Percentiles rank a stretch among this genome's conserved stretches.
Conservation (phyloP, 2,888 invertebrate genomes). For the Merodon equestris region DNA sequence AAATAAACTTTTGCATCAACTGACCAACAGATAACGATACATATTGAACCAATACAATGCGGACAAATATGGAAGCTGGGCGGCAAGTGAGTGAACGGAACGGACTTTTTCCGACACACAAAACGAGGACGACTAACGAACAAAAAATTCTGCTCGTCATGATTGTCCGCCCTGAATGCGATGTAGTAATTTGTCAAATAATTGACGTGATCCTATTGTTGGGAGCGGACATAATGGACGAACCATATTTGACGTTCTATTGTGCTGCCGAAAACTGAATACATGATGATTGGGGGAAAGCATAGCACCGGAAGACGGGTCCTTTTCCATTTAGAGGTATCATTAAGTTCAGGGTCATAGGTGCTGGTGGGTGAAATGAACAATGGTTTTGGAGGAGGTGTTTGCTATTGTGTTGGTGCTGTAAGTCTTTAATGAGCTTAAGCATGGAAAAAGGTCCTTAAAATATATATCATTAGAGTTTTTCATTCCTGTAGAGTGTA, state of each 20-base stretch:
- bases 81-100: too few species aligned
- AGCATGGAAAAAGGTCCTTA: too few species aligned
- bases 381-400: too few species aligned
- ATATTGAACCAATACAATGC: conserved; percentile 21
- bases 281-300: too few species aligned
- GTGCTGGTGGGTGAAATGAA: too few species aligned
- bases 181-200: conserved; percentile 29
- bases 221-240: conserved; percentile 1
- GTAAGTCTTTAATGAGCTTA: too few species aligned
- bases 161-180: background rate
- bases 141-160: background rate
- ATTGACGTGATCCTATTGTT: conserved; percentile 25
- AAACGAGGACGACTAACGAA: conserved; percentile 1
- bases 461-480: too few species aligned
- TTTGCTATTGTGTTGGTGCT: too few species aligned
- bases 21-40: background rate
- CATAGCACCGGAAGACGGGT: too few species aligned
- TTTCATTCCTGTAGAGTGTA: too few species aligned
- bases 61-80: background rate
- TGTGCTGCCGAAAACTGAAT: background rate
- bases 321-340: too few species aligned
- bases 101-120: background rate
- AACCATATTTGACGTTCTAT: background rate
- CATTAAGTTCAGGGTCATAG: too few species aligned
- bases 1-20: conserved; percentile 21